These are phyloP conservation scores for Tortricodes alternella DNA, from an alignment of 2,888 invertebrate species.

Conservation along the genomic window DNA sequence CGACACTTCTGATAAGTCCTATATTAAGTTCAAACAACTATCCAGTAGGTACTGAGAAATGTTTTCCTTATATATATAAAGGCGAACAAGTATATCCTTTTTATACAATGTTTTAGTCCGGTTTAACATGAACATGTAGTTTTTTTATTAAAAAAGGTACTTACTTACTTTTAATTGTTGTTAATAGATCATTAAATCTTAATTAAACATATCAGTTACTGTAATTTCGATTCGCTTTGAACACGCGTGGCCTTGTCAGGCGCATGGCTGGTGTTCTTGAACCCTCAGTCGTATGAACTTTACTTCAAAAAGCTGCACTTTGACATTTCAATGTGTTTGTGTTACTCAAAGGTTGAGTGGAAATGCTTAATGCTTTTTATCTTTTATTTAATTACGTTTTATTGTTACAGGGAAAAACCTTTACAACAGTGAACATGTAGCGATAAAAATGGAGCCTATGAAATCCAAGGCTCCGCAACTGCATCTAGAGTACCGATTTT, in stretches of 20 bases:
- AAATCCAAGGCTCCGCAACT: constrained; percentile 99
- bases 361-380: constrained; percentile 22
- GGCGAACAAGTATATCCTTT: no score
- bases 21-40: background rate
- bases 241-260: constrained; percentile 1
- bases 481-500: constrained; percentile 99
- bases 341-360: no score
- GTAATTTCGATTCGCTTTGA: background rate
- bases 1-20: background rate
- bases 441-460: constrained; percentile 99
- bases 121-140: no score
- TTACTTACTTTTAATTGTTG: no score
- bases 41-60: no score
- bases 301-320: constrained; percentile 7
- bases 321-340: no score
- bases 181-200: no score
- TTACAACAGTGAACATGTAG: constrained; percentile 99
- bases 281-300: constrained; percentile 5
- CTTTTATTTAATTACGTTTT: constrained; percentile 38
- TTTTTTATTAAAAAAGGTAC: no score
- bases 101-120: no score
- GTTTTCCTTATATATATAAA: no score
- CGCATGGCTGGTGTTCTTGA: constrained; percentile 11
- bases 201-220: background rate
- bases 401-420: constrained; percentile 97